Evolutionary conservation across 2,797 vertebrate species (phyloP).

Genomic region (Pangasius sanitwongsei): DNA sequence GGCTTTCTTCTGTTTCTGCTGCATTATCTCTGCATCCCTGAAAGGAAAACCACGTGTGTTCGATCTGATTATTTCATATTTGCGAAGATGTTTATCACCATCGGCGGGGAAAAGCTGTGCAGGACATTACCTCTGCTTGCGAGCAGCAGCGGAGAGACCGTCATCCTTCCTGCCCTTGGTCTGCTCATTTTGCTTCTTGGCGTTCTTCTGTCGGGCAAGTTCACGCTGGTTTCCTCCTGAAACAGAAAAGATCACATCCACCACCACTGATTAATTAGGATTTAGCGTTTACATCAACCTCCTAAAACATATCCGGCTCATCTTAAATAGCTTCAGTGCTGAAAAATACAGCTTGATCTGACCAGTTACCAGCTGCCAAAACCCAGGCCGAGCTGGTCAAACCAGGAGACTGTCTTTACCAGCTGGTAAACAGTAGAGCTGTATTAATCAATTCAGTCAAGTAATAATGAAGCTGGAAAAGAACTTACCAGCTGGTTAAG

Average conservation of each 20-base stretch:
- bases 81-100: not conserved
- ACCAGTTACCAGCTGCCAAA: not conserved
- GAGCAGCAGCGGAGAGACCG: constrained; percentile 78
- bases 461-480: constrained; percentile 6
- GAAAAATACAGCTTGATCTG: not conserved
- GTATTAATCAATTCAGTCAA: constrained; percentile 1
- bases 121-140: constrained; percentile 76
- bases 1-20: constrained; percentile 83
- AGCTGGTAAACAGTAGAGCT: not conserved
- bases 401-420: constrained; percentile 9
- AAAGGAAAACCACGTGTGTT: not conserved
- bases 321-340: not conserved
- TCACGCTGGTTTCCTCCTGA: constrained; percentile 71
- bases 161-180: constrained; percentile 76
- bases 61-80: not conserved
- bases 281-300: not conserved
- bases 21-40: constrained; percentile 85
- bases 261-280: not conserved
- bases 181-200: constrained; percentile 76
- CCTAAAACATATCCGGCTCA: not conserved
- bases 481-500: constrained; percentile 20
- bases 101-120: not conserved
- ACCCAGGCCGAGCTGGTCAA: not conserved
- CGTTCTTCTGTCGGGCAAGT: constrained; percentile 80
- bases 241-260: not conserved